These are phyloP conservation scores for silkworm (Bombyx mori) DNA, from an alignment of 1,140 invertebrate genomes.

Conservation along the genomic window ASM3026992v2 NC_085120.1:12827001-12827500, in stretches of 20 bases:
- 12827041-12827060: too few species aligned
- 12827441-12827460: constrained; percentile 56
- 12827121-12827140: constrained; percentile 68
- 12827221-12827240: constrained; percentile 11
- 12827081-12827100: constrained; percentile 61
- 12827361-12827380: constrained; percentile 71
- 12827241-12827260: not conserved
- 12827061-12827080: constrained; percentile 6
- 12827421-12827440: constrained; percentile 53
- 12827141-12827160: constrained; percentile 76
- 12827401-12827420: constrained; percentile 61
- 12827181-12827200: constrained; percentile 86
- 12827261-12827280: not conserved
- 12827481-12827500: constrained; percentile 29
- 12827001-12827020: constrained; percentile 23
- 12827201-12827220: constrained; percentile 41
- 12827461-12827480: constrained; percentile 56
- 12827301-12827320: constrained; percentile 20
- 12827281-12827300: not conserved
- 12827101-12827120: constrained; percentile 60
- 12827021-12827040: not conserved
- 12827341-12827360: constrained; percentile 70
- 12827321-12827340: constrained; percentile 14
- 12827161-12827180: constrained; percentile 79
- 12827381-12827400: constrained; percentile 67